phyloP scores from a whole-genome alignment of 2,888 invertebrate genomes.

The Ashinkailepas kermadecensis region DNA sequence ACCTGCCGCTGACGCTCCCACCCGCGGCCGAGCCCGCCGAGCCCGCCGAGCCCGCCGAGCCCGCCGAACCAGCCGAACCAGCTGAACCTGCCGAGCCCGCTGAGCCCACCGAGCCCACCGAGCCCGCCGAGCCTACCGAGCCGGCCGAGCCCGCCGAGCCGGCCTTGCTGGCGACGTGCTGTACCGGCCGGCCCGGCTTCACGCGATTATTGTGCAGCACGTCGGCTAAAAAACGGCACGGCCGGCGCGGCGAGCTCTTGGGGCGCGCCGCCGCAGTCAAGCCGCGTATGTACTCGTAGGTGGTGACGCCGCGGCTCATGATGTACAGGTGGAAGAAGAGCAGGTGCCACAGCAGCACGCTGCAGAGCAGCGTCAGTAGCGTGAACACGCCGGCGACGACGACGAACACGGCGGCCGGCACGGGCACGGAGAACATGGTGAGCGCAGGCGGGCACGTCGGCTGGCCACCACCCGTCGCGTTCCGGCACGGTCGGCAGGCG shows the following conservation, averaged over 20 bases:
- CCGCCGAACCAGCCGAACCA: not conserved
- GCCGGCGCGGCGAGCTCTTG: not conserved
- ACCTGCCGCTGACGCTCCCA: no score
- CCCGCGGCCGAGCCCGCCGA: no score
- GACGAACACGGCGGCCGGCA: constrained; percentile 53
- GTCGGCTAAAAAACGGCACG: constrained; percentile 3
- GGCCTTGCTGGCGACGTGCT: not conserved
- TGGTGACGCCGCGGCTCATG: constrained; percentile 71
- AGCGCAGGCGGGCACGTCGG: not conserved
- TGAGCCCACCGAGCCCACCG: not conserved
- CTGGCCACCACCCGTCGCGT: not conserved
- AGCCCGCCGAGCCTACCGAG: no score
- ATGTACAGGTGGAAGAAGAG: constrained; percentile 85
- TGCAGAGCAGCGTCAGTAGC: constrained; percentile 45
- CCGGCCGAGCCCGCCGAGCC: not conserved
- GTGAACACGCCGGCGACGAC: constrained; percentile 71
- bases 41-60: no score
- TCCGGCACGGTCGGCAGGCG: not conserved
- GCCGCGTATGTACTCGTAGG: constrained; percentile 72
- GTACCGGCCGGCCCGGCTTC: not conserved
- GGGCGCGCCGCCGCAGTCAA: not conserved
- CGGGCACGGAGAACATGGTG: constrained; percentile 31
- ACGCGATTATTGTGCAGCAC: constrained; percentile 6
- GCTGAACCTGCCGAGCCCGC: not conserved
- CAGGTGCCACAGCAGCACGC: constrained; percentile 49